Evolutionary conservation across 2,888 invertebrate genomes (phyloP), one percentile per base, ranked within the genome.

Genomic region (Theretra japonica): DNA sequence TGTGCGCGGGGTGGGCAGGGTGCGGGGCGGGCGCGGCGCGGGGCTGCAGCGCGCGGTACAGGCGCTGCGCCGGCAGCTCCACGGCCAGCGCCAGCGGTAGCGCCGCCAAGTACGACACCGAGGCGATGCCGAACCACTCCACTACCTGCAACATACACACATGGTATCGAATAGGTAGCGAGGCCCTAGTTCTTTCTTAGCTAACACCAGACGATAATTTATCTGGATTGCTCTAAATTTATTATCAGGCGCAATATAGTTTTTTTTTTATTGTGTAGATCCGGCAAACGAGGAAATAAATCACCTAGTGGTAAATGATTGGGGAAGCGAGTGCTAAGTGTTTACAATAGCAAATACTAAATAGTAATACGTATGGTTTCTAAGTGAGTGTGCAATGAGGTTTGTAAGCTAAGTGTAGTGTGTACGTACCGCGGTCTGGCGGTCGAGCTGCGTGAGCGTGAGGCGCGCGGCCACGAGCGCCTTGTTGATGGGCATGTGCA

Each of bases 401-500:
- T 41, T 41, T 15, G 41, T 15, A 15, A 11, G 33, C 8, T 28
- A 6, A 25, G 30, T 15, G 50, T 28, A 28, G 28, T 28, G 17
- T 8, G n/a, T n/a, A 57, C 78, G 75, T 74, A 91, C 92, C 75
- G 86, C 88, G 58, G 85, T 76, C 56, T 79, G 81, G 0, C 91
- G 73, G 83, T 89, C 88, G 58, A 93, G 81, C 79, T 88, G 86
- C 62, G 85, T 80, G 71, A 90, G 88, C 75, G 81, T 77, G 25
- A 82, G 83, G 0, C 90, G 77, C 2, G 86, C 78, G 25, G 89
- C 93, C 68, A 93, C 86, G 76, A 90, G 85, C 73, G 88, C 80
- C 84, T 90, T 92, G 89, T 93, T 90, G 84, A 93, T 81, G 71
- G 91, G 88, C 88, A 94, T 88, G 86, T 94, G 93, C 80, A 93